These are phyloP conservation scores for Hypanus sabinus DNA, from an alignment of 2,113 vertebrate genomes.

Conservation along the genomic window DNA sequence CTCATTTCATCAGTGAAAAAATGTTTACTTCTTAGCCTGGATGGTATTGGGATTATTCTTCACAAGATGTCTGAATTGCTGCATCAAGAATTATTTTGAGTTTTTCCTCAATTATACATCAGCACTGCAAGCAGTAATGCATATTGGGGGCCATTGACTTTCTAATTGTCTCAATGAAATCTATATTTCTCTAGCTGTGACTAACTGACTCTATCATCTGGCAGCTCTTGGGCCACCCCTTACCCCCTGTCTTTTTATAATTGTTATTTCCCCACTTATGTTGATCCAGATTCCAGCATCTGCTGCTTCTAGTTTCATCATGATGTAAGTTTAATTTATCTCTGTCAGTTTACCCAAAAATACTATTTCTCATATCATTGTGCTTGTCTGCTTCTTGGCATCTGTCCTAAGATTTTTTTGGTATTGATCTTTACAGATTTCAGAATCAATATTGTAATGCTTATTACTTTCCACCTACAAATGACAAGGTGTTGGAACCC, in stretches of 20 bases:
- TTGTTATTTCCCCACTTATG: too few relatives aligned
- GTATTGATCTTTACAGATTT: not conserved
- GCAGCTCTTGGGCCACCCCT: too few relatives aligned
- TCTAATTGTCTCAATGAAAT: not conserved
- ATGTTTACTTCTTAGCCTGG: too few relatives aligned
- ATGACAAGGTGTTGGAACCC: not conserved
- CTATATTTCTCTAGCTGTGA: not conserved
- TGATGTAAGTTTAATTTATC: not conserved
- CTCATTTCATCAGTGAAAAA: too few relatives aligned
- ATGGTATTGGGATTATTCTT: not conserved
- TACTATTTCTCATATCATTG: not conserved
- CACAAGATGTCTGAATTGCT: too few relatives aligned
- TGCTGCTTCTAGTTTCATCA: too few relatives aligned
- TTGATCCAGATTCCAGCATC: too few relatives aligned
- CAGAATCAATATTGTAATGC: not conserved
- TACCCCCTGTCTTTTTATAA: too few relatives aligned
- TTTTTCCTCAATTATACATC: not conserved
- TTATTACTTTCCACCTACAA: not conserved
- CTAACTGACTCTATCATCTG: not conserved
- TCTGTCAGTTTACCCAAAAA: not conserved
- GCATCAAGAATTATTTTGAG: not conserved
- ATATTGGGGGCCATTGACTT: not conserved
- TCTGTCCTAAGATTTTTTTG: not conserved
- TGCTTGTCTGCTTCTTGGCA: not conserved
- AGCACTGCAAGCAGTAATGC: not conserved